phyloP scores from a whole-genome alignment of 23 tunicate genomes.

The Aplidium turbinatum region DNA sequence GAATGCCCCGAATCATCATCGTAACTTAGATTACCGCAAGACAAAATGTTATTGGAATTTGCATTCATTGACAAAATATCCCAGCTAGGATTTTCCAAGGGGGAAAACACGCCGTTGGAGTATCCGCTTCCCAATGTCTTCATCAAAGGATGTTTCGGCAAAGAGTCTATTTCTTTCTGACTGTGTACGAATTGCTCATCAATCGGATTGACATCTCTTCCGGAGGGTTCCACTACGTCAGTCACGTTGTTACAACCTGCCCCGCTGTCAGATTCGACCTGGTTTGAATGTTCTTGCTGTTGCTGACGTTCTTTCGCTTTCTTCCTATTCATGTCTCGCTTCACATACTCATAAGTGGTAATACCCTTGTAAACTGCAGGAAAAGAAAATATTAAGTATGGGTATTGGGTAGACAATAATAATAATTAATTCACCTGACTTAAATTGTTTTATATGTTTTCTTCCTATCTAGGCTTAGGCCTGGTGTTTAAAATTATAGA shows the following conservation, averaged over 20 bases:
- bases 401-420: background rate
- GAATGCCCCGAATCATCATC: no score
- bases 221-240: background rate
- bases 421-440: no score
- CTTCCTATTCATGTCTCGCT: constrained; percentile 8
- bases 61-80: background rate
- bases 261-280: constrained; percentile 26
- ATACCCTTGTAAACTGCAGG: constrained; percentile 35
- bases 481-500: no score
- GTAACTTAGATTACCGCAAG: no score
- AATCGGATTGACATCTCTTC: background rate
- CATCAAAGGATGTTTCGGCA: background rate
- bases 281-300: background rate
- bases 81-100: no score
- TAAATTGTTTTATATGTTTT: no score
- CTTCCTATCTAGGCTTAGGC: no score
- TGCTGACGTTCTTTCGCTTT: constrained; percentile 5
- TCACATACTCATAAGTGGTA: constrained; percentile 71
- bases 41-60: background rate
- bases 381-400: background rate
- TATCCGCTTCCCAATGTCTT: no score
- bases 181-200: background rate
- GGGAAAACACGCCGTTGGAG: no score
- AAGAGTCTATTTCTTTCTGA: background rate
- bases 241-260: constrained; percentile 13